phyloP scores from a whole-genome alignment of 2,797 vertebrate species.

The Picus viridis region DNA sequence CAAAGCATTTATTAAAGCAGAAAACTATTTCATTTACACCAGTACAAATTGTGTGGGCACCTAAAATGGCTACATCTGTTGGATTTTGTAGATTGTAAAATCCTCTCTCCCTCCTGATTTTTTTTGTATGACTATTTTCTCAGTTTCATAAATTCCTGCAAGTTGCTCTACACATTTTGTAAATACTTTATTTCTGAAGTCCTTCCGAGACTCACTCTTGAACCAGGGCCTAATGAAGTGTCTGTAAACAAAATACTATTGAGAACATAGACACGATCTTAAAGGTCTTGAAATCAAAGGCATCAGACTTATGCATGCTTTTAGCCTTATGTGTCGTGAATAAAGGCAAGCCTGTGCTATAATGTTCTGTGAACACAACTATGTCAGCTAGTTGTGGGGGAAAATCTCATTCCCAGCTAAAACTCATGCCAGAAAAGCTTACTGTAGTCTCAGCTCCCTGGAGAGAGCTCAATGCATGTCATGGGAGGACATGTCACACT shows the following conservation, averaged over 20 bases:
- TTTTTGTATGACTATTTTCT: not conserved
- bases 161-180: not conserved
- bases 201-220: not conserved
- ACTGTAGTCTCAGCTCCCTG: not conserved
- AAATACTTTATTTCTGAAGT: conserved; percentile 11
- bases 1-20: conserved; percentile 11
- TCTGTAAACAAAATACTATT: not conserved
- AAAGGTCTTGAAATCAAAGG: conserved; percentile 12
- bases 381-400: not conserved
- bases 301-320: not conserved
- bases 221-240: not conserved
- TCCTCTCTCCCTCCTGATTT: not conserved
- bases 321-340: not conserved
- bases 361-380: not conserved
- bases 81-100: conserved; percentile 30
- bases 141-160: not conserved
- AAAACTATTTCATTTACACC: not conserved
- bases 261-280: not conserved
- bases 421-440: not conserved
- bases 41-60: not conserved
- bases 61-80: not conserved
- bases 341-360: not conserved
- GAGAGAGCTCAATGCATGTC: not conserved
- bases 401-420: not conserved
- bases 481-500: not conserved